Evolutionary conservation across 1,140 invertebrate species (phyloP).

Genomic region (Drosophila equinoxialis): DNA sequence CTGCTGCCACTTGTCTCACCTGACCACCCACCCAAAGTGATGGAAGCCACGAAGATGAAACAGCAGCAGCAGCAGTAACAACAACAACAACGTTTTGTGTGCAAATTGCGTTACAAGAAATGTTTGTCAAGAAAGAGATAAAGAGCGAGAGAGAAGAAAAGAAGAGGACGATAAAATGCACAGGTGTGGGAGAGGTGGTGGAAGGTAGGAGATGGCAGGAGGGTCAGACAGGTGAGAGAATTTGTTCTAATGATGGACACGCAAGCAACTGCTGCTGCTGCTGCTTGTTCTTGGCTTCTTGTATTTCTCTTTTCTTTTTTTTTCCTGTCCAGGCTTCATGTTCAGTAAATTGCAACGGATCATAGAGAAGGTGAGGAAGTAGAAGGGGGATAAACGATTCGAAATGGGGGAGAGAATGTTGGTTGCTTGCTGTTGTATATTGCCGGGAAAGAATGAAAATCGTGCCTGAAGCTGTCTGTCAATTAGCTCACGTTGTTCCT

Average conservation of each 20-base stretch:
- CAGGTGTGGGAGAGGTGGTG: neutral
- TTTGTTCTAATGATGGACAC: conserved; percentile 81
- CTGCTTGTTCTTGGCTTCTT: conserved; percentile 23
- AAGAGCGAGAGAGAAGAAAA: neutral
- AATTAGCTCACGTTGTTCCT: conserved; percentile 72
- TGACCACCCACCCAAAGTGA: conserved; percentile 75
- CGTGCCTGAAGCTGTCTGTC: conserved; percentile 71
- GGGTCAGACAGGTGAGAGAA: conserved; percentile 68
- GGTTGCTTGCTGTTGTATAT: neutral
- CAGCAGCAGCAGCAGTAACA: conserved; percentile 45
- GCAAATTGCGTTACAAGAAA: conserved; percentile 80
- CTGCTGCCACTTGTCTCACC: conserved; percentile 77
- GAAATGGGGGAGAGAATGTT: conserved; percentile 11
- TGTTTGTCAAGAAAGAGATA: neutral
- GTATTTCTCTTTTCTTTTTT: conserved; percentile 6
- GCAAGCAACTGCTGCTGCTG: conserved; percentile 51
- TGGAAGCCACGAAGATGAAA: conserved; percentile 71
- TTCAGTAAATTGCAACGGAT: conserved; percentile 54
- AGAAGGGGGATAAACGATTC: conserved; percentile 3
- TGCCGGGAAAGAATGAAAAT: conserved; percentile 43
- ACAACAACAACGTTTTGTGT: conserved; percentile 64
- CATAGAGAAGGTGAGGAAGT: neutral
- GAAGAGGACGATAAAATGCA: neutral
- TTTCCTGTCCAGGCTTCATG: conserved; percentile 48
- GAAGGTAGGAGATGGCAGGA: neutral